Evolutionary conservation across 2,888 invertebrate species (phyloP).

Genomic region (Nudaria mundana): DNA sequence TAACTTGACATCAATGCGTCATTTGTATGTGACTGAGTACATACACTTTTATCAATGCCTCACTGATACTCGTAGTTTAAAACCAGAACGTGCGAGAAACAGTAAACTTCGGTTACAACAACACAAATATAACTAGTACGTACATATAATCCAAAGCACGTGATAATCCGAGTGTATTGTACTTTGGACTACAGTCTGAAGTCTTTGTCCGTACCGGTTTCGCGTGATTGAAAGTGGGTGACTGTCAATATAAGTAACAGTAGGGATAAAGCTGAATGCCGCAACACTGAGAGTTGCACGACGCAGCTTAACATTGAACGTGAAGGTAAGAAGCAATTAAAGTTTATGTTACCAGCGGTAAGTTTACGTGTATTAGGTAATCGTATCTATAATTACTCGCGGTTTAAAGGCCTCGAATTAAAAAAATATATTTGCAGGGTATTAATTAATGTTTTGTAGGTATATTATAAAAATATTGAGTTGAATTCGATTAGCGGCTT

Average conservation of each 20-base stretch:
- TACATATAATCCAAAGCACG: conserved; percentile 28
- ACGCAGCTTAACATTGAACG: conserved; percentile 61
- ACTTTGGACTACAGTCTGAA: conserved; percentile 40
- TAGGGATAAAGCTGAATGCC: conserved; percentile 46
- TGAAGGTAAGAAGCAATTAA: conserved; percentile 67
- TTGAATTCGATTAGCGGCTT: too few relatives aligned
- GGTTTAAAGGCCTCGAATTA: too few relatives aligned
- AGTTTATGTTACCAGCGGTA: conserved; percentile 46
- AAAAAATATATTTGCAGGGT: conserved; percentile 29
- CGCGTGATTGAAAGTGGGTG: conserved; percentile 67
- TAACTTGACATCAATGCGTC: conserved; percentile 8
- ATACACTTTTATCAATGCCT: conserved; percentile 13
- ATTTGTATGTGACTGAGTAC: not conserved
- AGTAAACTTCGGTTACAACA: conserved; percentile 9
- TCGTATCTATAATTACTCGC: conserved; percentile 31
- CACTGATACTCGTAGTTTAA: conserved; percentile 1
- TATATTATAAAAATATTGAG: too few relatives aligned
- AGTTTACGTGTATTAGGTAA: conserved; percentile 27
- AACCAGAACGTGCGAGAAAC: conserved; percentile 3
- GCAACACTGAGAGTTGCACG: conserved; percentile 50
- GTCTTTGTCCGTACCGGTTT: conserved; percentile 63
- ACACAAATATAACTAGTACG: conserved; percentile 1
- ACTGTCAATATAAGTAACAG: conserved; percentile 49
- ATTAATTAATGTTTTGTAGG: conserved; percentile 13
- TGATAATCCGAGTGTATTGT: conserved; percentile 28